These are phyloP conservation scores for Vanessa cardui DNA, from an alignment of 2,888 invertebrate genomes.

Conservation along the genomic window DNA sequence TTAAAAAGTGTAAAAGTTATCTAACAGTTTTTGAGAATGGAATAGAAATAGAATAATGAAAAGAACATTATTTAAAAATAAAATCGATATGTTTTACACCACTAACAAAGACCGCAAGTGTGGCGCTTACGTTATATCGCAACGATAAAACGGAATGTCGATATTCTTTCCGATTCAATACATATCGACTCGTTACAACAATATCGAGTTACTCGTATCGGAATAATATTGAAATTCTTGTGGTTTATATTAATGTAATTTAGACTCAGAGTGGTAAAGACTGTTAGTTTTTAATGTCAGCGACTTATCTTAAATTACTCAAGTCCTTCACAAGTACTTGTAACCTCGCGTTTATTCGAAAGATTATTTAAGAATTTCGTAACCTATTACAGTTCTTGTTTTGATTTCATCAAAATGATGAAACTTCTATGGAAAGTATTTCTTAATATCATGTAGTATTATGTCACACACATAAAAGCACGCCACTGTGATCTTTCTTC, in stretches of 20 bases:
- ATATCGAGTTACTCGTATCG: slow-evolving; percentile 54
- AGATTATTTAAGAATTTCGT: no score
- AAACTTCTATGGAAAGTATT: no score
- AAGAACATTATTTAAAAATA: background rate
- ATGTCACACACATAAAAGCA: no score
- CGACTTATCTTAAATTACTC: slow-evolving; percentile 16
- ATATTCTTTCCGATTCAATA: slow-evolving; percentile 59
- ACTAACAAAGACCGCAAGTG: slow-evolving; percentile 58
- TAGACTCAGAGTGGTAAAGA: slow-evolving; percentile 26
- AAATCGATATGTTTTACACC: slow-evolving; percentile 42
- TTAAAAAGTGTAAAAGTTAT: no score
- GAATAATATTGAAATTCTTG: slow-evolving; percentile 40
- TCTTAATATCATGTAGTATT: no score
- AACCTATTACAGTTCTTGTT: no score
- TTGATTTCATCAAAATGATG: no score
- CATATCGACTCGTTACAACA: slow-evolving; percentile 56
- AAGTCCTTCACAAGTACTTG: background rate
- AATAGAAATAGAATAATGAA: background rate
- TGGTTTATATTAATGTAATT: slow-evolving; percentile 39
- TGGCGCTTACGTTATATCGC: slow-evolving; percentile 56
- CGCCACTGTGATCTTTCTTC: no score
- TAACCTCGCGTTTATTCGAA: no score
- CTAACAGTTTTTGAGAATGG: background rate
- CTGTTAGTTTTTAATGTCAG: slow-evolving; percentile 32
- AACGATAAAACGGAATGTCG: slow-evolving; percentile 58